Base-by-base conservation (phyloP, 2,797 vertebrate species). In the Siniperca obscura region DNA sequence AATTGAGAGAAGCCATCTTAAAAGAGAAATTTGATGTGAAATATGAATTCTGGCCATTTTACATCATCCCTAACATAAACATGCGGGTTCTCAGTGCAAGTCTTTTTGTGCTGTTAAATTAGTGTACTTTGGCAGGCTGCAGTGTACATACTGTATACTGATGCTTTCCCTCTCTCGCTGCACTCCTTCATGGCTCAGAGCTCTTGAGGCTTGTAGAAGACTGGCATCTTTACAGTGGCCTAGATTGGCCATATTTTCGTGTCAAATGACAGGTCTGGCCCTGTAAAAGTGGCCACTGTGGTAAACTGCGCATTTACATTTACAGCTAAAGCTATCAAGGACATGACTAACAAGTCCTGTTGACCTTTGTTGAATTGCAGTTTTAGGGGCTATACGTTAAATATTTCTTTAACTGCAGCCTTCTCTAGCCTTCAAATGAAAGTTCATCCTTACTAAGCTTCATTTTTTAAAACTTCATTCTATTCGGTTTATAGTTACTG, bases 41-140 rank as follows among this genome's bases (percentile, higher is more conserved):
- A 94, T 95, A 89, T 94, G 90, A 94, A 95, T 95, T 95, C 88
- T 91, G 83, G 84, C 91, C 91, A 89, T 94, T 96, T 96, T 86
- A 95, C 95, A 95, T 95, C 94, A 95, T 92, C 90, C 75, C 87
- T 90, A 95, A 95, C 70, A 88, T 89, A 95, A 95, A 95, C 94
- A 95, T 82, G 91, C 67, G 73, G 93, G 87, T 84, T 93, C 86
- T 91, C 89, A 85, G 86, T 85, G 88, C 84, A 70, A 88, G 86
- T 91, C 90, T 93, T 92, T 95, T 91, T 90, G 93, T 91, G 93
- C 91, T 93, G 90, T 90, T 95, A 94, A 95, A 93, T 87, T 89
- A 95, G 94, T 95, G 90, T 95, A 94, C 90, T 92, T 96, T 96
- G 95, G 93, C 94, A 94, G 75, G 84, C 89, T 80, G 86, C 81